Evolutionary conservation across 2,797 vertebrate genomes (phyloP), one percentile per base, ranked within the genome.

Genomic region (Hydrolagus colliei): DNA sequence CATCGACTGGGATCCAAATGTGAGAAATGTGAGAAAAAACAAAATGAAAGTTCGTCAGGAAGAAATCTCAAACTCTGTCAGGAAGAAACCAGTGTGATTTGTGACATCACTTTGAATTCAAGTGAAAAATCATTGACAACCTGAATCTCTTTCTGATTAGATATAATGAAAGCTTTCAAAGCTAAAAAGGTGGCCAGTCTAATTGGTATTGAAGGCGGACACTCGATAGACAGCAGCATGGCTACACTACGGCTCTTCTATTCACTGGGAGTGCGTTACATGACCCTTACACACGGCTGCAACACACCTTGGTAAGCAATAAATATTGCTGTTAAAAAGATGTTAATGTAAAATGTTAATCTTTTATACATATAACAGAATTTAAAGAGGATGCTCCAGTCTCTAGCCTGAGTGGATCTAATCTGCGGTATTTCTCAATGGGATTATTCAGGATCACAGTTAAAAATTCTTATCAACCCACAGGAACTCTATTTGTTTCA

Each of bases 231-330:
- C 93, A 98, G 96, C 93, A 98, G 96, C 89, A 89, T 98, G 91
- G 96, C 90, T 0, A 94, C 96, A 18, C 92, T 99, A 87, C 94
- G 97, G 73, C 90, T 89, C 2, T 94, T 98, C 92, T 97, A 98
- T 91, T 92, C 88, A 0, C 91, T 99, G 90, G 98, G 97, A 0
- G 96, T 95, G 62, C 96, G 97, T 75, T 99, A 99, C 90, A 92
- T 98, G 90, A 98, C 97, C 0, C 94, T 98, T 73, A 97, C 96
- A n/a, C 97, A 99, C 90, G 97, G 92, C 92, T 99, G 98, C 90
- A 98, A 96, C 93, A 97, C 96, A 0, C 97, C 97, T 72, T 99
- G 97, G 97, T 98, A 89, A 93, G 92, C 74, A 22, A 4, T 32
- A 79, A 61, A 52, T 62, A 18, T 8, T 9, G 35, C 10, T n/a